A percentile compares a stretch with the other conserved stretches of the same genome.
These are phyloP conservation scores for Promerops cafer DNA, from an alignment of 2,113 vertebrate genomes.

Conservation along the genomic window DNA sequence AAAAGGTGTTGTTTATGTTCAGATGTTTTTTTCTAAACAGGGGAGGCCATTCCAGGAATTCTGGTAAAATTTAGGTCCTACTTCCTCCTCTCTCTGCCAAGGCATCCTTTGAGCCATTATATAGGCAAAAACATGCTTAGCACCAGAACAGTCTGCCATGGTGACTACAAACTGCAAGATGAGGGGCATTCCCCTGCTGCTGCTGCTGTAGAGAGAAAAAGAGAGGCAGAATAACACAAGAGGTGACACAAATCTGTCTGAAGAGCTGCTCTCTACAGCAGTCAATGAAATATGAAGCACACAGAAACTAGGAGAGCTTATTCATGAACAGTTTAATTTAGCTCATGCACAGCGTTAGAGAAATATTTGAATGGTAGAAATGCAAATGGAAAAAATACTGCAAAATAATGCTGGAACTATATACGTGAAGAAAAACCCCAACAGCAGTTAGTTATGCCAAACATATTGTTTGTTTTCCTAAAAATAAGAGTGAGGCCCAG, in stretches of 20 bases:
- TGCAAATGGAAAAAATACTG: background rate
- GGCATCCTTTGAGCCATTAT: background rate
- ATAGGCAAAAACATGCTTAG: background rate
- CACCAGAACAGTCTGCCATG: background rate
- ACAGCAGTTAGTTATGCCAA: background rate
- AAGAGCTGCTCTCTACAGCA: background rate
- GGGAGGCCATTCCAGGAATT: background rate
- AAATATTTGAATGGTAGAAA: background rate
- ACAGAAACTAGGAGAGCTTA: background rate
- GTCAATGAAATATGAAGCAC: background rate
- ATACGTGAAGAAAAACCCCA: background rate
- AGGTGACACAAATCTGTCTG: background rate
- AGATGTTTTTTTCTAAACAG: background rate
- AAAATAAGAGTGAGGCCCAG: background rate
- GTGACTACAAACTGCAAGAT: background rate
- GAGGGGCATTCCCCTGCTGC: background rate
- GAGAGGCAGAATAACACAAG: background rate
- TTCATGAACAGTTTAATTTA: background rate
- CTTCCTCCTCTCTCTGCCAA: background rate
- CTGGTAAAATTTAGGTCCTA: background rate
- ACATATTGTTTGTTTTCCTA: background rate
- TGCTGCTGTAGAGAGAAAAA: background rate
- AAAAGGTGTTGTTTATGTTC: fast-evolving
- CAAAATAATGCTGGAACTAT: background rate
- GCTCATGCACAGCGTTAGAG: background rate